These are phyloP conservation scores for Piaya cayana DNA, from an alignment of 2,113 vertebrate species.

Conservation along the genomic window DNA sequence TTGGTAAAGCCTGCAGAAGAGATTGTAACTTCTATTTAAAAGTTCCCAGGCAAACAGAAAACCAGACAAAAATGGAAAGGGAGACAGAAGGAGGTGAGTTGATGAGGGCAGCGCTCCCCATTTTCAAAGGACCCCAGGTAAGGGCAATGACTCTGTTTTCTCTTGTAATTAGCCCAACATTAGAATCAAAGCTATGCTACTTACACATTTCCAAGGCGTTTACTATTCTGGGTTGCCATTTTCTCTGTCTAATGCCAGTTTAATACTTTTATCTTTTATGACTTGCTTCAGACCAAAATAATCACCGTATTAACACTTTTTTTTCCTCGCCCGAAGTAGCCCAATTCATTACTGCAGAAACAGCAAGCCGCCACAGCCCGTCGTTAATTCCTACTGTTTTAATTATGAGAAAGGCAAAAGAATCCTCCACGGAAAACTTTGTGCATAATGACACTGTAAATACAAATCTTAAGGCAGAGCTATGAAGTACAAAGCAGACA, in stretches of 20 bases:
- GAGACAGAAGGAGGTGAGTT: neutral
- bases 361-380: slow-evolving; percentile 47
- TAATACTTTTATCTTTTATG: slow-evolving; percentile 64
- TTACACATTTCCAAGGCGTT: slow-evolving; percentile 5
- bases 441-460: slow-evolving; percentile 67
- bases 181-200: slow-evolving; percentile 27
- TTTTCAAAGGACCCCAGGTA: neutral
- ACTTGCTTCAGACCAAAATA: slow-evolving; percentile 67
- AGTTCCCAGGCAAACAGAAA: neutral
- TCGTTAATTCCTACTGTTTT: slow-evolving; percentile 74
- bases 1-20: neutral
- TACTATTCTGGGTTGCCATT: neutral
- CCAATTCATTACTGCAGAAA: slow-evolving; percentile 67
- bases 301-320: slow-evolving; percentile 66
- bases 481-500: slow-evolving; percentile 24
- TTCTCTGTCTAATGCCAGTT: slow-evolving; percentile 42
- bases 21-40: neutral
- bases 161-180: slow-evolving; percentile 19
- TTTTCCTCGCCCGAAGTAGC: slow-evolving; percentile 62
- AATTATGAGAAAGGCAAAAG: slow-evolving; percentile 64
- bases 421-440: slow-evolving; percentile 43
- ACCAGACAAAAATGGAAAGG: neutral
- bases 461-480: slow-evolving; percentile 41
- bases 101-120: neutral
- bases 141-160: neutral